Evolutionary conservation across 2,888 invertebrate species (phyloP), one percentile per base, ranked within the genome.

Genomic region (Cacoxenus indagator): DNA sequence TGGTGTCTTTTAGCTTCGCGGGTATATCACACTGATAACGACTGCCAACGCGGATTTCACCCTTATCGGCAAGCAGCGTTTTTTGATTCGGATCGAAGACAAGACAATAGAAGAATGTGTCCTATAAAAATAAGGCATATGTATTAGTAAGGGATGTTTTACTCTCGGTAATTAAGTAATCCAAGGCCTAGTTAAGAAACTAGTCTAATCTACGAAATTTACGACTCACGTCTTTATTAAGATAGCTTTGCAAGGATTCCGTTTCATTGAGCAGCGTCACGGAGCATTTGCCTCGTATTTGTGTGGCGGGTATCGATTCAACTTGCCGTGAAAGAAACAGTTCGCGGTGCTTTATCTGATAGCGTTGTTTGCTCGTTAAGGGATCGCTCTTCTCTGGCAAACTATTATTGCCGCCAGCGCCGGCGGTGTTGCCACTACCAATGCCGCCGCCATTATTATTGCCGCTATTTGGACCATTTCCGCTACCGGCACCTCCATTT

Each of bases 71-170:
- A 88, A 99, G 91, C 87, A 99, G 91, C 83, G 99, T 99, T 91
- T 98, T 98, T 91, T 98, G 98, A 89, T 96, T 94, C 81, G 99
- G 99, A 91, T 99, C 99, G 90, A 98, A 99, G 84, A 99, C 99
- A 89, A 99, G 92, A 89, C 99, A 98, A 91, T 99, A 99, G 91
- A 98, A 99, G 92, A 99, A 99, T 89, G 96, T 94, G 90, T 99
- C 99, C 93, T 97, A 11, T 37, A 29, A 67, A 9, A 57, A 59
- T 19, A n/a, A n/a, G n/a, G n/a, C n/a, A n/a, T n/a, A n/a, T n/a
- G n/a, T n/a, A n/a, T n/a, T n/a, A n/a, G n/a, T n/a, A n/a, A n/a
- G n/a, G n/a, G n/a, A n/a, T n/a, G n/a, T n/a, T n/a, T n/a, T n/a
- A n/a, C n/a, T n/a, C n/a, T n/a, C n/a, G n/a, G n/a, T n/a, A n/a